Conservation (phyloP, 2,797 vertebrate genomes). For the Enteromius treurensis region DNA sequence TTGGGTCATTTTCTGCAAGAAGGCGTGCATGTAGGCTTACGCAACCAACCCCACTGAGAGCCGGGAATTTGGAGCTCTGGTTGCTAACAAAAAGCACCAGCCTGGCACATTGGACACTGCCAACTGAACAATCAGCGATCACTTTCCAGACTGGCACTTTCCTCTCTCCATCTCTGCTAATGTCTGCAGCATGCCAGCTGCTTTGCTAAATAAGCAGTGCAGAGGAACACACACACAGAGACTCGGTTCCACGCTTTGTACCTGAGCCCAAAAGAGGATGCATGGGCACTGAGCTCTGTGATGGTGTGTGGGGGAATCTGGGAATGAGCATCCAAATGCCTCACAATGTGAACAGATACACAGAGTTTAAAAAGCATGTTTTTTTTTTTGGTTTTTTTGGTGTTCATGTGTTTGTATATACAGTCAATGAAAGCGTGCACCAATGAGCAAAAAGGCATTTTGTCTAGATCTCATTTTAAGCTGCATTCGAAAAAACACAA, state of each 20-base stretch:
- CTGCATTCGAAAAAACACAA: slow-evolving; percentile 65
- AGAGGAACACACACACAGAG: slow-evolving; percentile 56
- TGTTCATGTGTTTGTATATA: background rate
- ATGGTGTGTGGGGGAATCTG: slow-evolving; percentile 49
- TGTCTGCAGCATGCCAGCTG: slow-evolving; percentile 74
- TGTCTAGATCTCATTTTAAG: slow-evolving; percentile 61
- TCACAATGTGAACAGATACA: slow-evolving; percentile 8
- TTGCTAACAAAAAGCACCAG: slow-evolving; percentile 66
- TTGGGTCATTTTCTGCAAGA: slow-evolving; percentile 18
- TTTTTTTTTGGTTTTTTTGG: slow-evolving; percentile 11
- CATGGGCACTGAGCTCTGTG: slow-evolving; percentile 30
- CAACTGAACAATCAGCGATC: slow-evolving; percentile 79
- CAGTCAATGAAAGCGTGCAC: background rate
- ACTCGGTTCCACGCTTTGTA: slow-evolving; percentile 61
- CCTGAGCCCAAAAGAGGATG: slow-evolving; percentile 61
- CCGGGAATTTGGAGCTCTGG: slow-evolving; percentile 49
- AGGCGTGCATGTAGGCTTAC: slow-evolving; percentile 17
- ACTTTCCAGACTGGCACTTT: slow-evolving; percentile 74
- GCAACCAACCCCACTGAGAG: slow-evolving; percentile 39
- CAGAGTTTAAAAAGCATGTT: background rate
- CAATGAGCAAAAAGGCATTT: background rate
- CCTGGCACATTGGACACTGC: slow-evolving; percentile 72
- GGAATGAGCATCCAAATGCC: slow-evolving; percentile 8
- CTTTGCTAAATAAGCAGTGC: slow-evolving; percentile 68
- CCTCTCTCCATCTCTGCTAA: slow-evolving; percentile 76